phyloP scores from a whole-genome alignment of 2,113 vertebrate species.

The Cynoglossus semilaevis region DNA sequence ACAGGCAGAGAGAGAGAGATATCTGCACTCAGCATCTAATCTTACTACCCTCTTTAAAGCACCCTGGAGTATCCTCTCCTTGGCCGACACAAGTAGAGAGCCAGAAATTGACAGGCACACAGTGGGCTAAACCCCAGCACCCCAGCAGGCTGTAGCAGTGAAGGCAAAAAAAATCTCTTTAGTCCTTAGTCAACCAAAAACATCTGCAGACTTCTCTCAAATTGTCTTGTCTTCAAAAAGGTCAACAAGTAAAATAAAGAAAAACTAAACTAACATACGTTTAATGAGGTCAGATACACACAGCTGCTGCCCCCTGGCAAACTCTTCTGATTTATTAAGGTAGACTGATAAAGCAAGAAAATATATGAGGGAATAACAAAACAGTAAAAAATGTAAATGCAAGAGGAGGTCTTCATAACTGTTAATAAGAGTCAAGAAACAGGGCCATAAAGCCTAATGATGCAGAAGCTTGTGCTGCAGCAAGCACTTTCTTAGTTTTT shows the following conservation, averaged over 20 bases:
- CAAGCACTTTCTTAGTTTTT: neutral
- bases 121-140: slow-evolving; percentile 28
- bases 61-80: slow-evolving; percentile 57
- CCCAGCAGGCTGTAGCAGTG: slow-evolving; percentile 31
- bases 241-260: no score
- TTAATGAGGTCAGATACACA: no score
- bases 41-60: slow-evolving; percentile 60
- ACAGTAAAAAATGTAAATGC: neutral
- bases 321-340: neutral
- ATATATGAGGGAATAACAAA: neutral
- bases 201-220: neutral
- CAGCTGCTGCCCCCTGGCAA: no score
- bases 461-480: neutral
- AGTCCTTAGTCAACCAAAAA: slow-evolving; percentile 13
- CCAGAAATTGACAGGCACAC: slow-evolving; percentile 44
- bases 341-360: neutral
- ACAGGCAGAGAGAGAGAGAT: slow-evolving; percentile 34
- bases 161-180: no score
- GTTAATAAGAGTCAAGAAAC: neutral
- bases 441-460: neutral
- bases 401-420: neutral
- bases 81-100: slow-evolving; percentile 37
- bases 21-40: slow-evolving; percentile 69
- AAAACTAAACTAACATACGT: no score
- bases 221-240: no score